Evolutionary conservation across 2,113 vertebrate species (phyloP), one percentile per base, ranked within the genome.

Genomic region (Erythrolamprus reginae): DNA sequence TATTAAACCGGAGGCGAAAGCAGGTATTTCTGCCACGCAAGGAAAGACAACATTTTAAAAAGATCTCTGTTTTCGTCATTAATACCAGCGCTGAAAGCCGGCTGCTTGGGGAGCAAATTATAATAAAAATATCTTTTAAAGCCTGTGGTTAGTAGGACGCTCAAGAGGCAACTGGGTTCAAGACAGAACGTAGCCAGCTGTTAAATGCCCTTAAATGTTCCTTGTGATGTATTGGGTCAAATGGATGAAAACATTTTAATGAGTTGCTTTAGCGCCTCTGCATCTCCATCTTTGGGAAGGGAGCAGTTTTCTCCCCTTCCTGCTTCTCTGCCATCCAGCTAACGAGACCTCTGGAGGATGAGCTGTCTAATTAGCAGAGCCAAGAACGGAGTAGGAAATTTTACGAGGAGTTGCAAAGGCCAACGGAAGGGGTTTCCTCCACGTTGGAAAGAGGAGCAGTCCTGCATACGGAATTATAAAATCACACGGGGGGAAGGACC

Each of bases 1-100:
- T 91, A 95, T 95, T 96, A 95, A 96, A 93, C 93, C 93, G 90
- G 94, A 95, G 94, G 90, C 90, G 93, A 90, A 88, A 94, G 58
- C 92, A 95, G 95, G 94, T 96, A 95, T 61, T 85, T 52, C 90
- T 90, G 85, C 88, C 50, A 85, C 8, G 51, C 9, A 87, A 48
- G 65, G 90, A 13, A 91, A 93, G 93, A 92, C 92, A 92, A 95
- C 0, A 82, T 24, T 94, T 94, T 95, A 94, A 92, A 93, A 94
- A 94, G 94, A 92, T 92, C 90, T 96, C 92, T 0, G 0, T 91
- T 92, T 94, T 93, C n/a, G 94, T 94, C 94, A 94, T 96, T 96
- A 95, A 95, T 92, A 95, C 28, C 52, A 90, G 84, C 70, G 21
- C 89, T 93, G 53, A 95, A 94, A 95, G 10, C 90, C 91, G 87